Evolutionary conservation across 2,797 vertebrate genomes (phyloP).

Genomic region (Phoxinus dragarum): DNA sequence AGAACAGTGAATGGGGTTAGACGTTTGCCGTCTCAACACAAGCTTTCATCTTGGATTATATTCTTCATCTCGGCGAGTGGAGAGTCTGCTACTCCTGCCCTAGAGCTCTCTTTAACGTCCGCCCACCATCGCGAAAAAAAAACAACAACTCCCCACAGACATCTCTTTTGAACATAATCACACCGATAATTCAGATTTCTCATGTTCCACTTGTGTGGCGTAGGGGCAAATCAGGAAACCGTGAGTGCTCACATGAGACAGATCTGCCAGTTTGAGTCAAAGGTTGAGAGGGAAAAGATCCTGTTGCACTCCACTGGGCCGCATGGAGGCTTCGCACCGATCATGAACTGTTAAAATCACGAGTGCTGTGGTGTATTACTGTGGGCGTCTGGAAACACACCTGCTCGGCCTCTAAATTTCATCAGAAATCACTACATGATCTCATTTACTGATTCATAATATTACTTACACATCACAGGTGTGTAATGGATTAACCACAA

Average conservation of each 20-base stretch:
- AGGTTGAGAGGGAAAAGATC: constrained; percentile 23
- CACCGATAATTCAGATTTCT: constrained; percentile 38
- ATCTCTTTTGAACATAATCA: constrained; percentile 28
- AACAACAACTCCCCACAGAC: constrained; percentile 26
- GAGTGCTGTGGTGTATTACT: not conserved
- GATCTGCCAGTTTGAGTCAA: constrained; percentile 40
- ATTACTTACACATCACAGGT: not conserved
- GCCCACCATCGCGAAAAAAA: not conserved
- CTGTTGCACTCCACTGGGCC: constrained; percentile 9
- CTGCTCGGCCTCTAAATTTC: not conserved
- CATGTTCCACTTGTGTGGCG: constrained; percentile 43
- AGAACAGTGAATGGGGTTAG: constrained; percentile 30
- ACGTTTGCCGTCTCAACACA: constrained; percentile 42
- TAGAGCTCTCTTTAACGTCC: constrained; percentile 49
- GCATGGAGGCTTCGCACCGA: not conserved
- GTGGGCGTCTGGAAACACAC: not conserved
- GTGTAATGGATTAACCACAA: not conserved
- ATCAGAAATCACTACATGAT: not conserved
- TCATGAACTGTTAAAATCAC: constrained; percentile 28
- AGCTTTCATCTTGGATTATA: constrained; percentile 58
- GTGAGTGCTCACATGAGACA: constrained; percentile 30
- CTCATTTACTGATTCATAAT: not conserved
- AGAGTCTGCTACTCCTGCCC: constrained; percentile 39
- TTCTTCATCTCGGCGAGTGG: constrained; percentile 44
- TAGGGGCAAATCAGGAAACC: constrained; percentile 27